Percentiles rank a stretch among this genome's conserved stretches.
These are phyloP conservation scores for Digitonthophagus gazella DNA, from an alignment of 2,888 invertebrate genomes.

Conservation along the genomic window DNA sequence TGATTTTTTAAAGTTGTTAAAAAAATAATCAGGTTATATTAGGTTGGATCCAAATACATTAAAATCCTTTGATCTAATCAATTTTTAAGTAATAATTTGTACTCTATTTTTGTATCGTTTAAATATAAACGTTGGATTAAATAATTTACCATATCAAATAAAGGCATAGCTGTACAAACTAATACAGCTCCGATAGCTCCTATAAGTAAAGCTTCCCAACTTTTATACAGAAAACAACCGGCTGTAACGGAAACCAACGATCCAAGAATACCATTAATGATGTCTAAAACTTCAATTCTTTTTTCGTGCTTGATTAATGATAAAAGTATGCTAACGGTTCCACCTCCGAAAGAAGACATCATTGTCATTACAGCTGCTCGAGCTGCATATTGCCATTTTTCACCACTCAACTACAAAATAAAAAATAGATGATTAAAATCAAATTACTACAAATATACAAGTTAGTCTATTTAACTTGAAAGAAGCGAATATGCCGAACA, in stretches of 20 bases:
- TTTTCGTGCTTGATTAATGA: constrained; percentile 65
- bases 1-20: too few species aligned
- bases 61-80: too few species aligned
- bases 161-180: constrained; percentile 67
- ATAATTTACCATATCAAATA: constrained; percentile 63
- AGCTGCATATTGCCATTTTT: constrained; percentile 90
- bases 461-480: too few species aligned
- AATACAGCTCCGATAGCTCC: constrained; percentile 77
- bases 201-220: constrained; percentile 84
- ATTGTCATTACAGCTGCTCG: constrained; percentile 87
- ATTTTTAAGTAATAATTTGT: too few species aligned
- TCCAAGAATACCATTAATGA: constrained; percentile 86
- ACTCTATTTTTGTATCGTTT: too few species aligned
- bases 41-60: too few species aligned
- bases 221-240: constrained; percentile 80
- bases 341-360: constrained; percentile 89
- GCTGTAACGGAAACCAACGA: constrained; percentile 86
- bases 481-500: too few species aligned
- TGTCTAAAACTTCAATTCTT: constrained; percentile 78
- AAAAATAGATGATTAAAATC: too few species aligned
- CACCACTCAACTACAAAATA: constrained; percentile 63
- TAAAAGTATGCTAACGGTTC: constrained; percentile 66
- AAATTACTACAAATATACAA: neutral
- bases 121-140: neutral
- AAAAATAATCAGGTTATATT: too few species aligned